Conservation (phyloP, 2,113 vertebrate species). For the Daphoenositta chrysoptera region DNA sequence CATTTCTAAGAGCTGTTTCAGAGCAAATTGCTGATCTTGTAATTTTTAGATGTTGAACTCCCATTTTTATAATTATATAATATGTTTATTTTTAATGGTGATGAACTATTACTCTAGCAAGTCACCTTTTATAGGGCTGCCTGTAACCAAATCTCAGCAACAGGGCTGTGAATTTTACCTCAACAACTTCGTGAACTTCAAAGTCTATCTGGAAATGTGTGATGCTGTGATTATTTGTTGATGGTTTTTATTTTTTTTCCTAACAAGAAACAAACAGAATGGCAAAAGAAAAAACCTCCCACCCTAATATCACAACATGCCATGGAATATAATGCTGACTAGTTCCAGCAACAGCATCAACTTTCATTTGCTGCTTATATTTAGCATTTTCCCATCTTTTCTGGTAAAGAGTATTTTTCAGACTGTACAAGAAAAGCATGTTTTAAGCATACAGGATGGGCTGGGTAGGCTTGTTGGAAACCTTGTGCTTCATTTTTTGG, state of each 20-base stretch:
- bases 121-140: neutral
- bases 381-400: neutral
- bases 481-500: neutral
- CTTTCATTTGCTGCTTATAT: neutral
- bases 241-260: neutral
- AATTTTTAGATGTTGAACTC: neutral
- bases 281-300: neutral
- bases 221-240: slow-evolving; percentile 1
- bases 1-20: neutral
- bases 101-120: neutral
- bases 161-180: slow-evolving; percentile 19
- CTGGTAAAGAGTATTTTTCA: neutral
- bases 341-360: neutral
- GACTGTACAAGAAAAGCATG: neutral
- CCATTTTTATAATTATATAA: neutral
- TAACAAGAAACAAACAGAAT: neutral
- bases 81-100: neutral
- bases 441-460: neutral
- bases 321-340: neutral
- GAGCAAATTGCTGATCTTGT: neutral
- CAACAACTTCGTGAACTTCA: neutral
- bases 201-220: neutral
- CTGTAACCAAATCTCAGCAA: neutral
- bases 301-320: neutral
- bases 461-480: neutral